Percentiles rank a stretch among this genome's conserved stretches.
phyloP scores from a whole-genome alignment of 2,888 invertebrate species.

The Hirtodrosophila duncani region DNA sequence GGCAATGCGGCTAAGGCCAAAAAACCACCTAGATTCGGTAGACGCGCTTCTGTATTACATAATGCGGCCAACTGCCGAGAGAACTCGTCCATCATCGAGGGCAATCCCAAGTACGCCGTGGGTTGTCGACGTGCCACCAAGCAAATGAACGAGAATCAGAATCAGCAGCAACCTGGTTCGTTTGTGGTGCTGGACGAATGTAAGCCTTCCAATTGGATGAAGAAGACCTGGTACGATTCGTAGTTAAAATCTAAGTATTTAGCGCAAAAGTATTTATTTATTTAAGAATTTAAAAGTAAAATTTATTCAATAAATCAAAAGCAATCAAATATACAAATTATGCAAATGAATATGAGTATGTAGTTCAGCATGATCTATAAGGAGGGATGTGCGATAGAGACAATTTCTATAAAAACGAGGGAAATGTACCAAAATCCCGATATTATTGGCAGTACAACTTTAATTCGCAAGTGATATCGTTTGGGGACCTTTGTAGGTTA shows the following conservation, averaged over 20 bases:
- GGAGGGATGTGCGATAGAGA: no score
- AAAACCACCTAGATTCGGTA: conserved; percentile 73
- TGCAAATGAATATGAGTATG: no score
- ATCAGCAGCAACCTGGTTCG: conserved; percentile 45
- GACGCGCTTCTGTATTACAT: conserved; percentile 72
- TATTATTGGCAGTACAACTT: no score
- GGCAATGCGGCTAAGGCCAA: conserved; percentile 47
- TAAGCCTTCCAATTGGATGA: conserved; percentile 77
- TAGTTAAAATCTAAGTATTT: conserved; percentile 35
- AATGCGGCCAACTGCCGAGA: conserved; percentile 70
- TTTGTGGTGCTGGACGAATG: conserved; percentile 77
- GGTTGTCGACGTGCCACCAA: conserved; percentile 47
- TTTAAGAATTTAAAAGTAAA: conserved; percentile 26
- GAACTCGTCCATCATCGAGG: conserved; percentile 73
- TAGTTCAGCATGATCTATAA: no score
- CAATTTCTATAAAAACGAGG: no score
- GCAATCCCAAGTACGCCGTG: conserved; percentile 73
- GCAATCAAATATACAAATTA: no score
- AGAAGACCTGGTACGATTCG: conserved; percentile 76
- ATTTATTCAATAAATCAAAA: no score
- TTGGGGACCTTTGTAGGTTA: no score
- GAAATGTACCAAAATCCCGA: no score
- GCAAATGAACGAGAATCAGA: conserved; percentile 53
- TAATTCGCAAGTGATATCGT: no score
- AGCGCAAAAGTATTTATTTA: background rate